These are phyloP conservation scores for Schizaphis graminum DNA, from an alignment of 2,888 invertebrate species.

Conservation along the genomic window DNA sequence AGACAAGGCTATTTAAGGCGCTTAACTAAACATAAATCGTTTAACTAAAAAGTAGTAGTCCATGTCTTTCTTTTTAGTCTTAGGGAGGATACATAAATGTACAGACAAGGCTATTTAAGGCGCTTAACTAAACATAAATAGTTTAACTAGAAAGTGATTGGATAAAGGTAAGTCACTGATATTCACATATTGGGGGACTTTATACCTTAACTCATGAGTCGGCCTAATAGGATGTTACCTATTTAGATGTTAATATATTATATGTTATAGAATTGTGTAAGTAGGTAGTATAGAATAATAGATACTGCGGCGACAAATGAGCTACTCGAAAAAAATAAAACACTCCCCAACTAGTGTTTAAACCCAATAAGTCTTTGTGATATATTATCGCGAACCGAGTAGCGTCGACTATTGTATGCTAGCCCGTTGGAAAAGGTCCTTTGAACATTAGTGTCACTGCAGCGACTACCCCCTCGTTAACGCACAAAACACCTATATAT, in stretches of 20 bases:
- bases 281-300: neutral
- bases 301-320: constrained; percentile 40
- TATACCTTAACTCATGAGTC: neutral
- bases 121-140: neutral
- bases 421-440: constrained; percentile 11
- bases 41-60: neutral
- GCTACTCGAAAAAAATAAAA: constrained; percentile 35
- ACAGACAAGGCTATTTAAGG: neutral
- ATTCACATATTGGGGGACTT: neutral
- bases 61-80: neutral
- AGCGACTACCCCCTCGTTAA: constrained; percentile 26
- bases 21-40: neutral
- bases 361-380: neutral
- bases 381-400: neutral
- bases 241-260: neutral
- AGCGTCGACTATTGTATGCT: neutral
- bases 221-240: neutral
- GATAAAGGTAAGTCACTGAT: neutral
- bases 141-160: neutral
- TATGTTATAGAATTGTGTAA: neutral
- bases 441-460: constrained; percentile 27
- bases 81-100: neutral
- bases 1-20: neutral
- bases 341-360: neutral
- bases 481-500: constrained; percentile 48